A percentile compares a stretch with the other conserved stretches of the same genome.
phyloP scores from a whole-genome alignment of 2,888 invertebrate species.

The Byasa hedistus region DNA sequence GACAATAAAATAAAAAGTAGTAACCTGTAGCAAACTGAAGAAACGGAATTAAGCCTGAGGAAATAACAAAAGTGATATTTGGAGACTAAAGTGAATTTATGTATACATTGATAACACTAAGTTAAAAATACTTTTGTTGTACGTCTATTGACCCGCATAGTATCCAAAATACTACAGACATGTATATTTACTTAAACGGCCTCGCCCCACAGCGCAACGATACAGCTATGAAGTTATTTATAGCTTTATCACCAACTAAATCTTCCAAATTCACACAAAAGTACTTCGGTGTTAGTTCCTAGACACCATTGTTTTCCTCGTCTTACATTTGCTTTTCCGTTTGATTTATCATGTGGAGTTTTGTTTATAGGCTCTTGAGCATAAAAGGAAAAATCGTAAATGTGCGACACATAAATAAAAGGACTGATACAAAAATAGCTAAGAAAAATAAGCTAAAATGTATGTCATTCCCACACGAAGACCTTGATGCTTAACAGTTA shows the following conservation, averaged over 20 bases:
- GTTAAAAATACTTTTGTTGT: not conserved
- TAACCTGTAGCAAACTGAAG: not conserved
- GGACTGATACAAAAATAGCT: too few species aligned
- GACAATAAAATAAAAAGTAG: constrained; percentile 18
- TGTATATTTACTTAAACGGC: not conserved
- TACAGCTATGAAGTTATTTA: constrained; percentile 3
- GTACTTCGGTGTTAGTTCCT: not conserved
- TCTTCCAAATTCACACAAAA: constrained; percentile 8
- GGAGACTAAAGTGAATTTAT: not conserved
- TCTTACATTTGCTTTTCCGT: not conserved
- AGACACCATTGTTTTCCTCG: constrained; percentile 1
- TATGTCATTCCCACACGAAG: not conserved
- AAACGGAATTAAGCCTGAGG: not conserved
- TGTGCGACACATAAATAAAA: not conserved
- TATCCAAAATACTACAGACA: not conserved
- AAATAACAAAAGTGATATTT: not conserved
- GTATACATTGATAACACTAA: not conserved
- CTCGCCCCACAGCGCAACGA: not conserved
- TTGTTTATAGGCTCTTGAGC: not conserved
- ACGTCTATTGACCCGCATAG: not conserved
- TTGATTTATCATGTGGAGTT: not conserved
- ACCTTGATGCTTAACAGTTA: not conserved
- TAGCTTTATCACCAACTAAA: not conserved
- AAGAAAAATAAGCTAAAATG: not conserved
- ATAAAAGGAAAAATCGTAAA: not conserved